Conservation (phyloP, 2,797 vertebrate species). For the Pogonophryne albipinna region DNA sequence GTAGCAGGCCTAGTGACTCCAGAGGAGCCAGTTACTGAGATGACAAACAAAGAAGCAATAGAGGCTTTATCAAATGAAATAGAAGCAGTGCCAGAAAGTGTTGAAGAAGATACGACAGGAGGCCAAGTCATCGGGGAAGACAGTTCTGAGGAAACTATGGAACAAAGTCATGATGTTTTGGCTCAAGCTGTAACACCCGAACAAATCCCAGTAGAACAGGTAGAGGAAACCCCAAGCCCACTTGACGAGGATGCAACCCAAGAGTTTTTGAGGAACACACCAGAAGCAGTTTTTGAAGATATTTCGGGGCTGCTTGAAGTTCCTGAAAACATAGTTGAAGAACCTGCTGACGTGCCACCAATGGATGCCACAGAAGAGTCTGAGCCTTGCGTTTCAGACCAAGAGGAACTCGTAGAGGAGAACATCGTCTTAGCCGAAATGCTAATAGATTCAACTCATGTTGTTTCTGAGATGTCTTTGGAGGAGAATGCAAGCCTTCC, state of each 20-base stretch:
- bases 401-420: slow-evolving; percentile 8
- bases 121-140: background rate
- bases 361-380: background rate
- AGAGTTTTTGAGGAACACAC: background rate
- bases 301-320: background rate
- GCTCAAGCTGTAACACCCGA: background rate
- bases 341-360: background rate
- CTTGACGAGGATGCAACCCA: background rate
- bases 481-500: background rate
- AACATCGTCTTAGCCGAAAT: background rate
- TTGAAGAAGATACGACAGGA: slow-evolving; percentile 1
- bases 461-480: background rate
- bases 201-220: background rate
- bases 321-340: background rate
- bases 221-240: background rate
- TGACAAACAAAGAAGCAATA: slow-evolving; percentile 16
- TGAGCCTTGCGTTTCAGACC: background rate
- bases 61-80: slow-evolving; percentile 16
- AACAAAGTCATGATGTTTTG: background rate
- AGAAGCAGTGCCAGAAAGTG: background rate
- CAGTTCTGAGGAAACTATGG: too few relatives aligned
- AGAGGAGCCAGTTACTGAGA: slow-evolving; percentile 18
- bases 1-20: background rate
- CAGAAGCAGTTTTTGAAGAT: background rate
- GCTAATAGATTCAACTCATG: background rate